These are phyloP conservation scores for Tromatobia lineatoria DNA, from an alignment of 2,888 invertebrate species.

Conservation along the genomic window DNA sequence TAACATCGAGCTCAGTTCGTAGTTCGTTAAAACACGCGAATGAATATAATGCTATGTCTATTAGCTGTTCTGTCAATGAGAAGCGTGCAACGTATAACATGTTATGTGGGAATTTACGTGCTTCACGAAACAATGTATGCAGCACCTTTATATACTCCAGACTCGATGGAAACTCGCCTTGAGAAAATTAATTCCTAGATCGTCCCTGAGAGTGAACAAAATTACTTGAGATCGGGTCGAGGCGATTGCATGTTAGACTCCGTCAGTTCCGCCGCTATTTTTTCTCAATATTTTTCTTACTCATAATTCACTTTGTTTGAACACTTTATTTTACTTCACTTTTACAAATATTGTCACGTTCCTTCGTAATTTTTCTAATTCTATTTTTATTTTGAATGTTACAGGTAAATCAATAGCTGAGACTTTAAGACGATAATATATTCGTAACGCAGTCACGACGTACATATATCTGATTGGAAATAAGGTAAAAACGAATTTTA, in stretches of 20 bases:
- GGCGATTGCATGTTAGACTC: not conserved
- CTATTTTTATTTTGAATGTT: too few species aligned
- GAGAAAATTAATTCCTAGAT: constrained; percentile 28
- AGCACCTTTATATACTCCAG: not conserved
- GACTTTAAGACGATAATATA: too few species aligned
- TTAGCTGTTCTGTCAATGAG: constrained; percentile 6
- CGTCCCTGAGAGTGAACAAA: not conserved
- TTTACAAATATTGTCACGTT: too few species aligned
- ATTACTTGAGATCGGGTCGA: constrained; percentile 11
- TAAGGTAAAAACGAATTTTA: too few species aligned
- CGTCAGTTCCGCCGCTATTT: too few species aligned
- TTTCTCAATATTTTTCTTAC: too few species aligned
- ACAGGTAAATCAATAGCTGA: too few species aligned
- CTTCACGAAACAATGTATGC: constrained; percentile 30
- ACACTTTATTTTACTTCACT: too few species aligned
- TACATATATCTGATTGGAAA: too few species aligned
- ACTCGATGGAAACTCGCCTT: not conserved
- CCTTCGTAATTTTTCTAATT: too few species aligned
- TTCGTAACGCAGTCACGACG: too few species aligned
- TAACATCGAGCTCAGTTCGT: not conserved
- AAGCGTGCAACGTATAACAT: not conserved
- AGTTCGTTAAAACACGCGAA: constrained; percentile 1
- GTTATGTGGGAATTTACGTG: constrained; percentile 43
- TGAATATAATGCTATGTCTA: not conserved
- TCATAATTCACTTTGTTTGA: too few species aligned